phyloP scores from a whole-genome alignment of 1,140 invertebrate species.

The Cydia pomonella region DNA sequence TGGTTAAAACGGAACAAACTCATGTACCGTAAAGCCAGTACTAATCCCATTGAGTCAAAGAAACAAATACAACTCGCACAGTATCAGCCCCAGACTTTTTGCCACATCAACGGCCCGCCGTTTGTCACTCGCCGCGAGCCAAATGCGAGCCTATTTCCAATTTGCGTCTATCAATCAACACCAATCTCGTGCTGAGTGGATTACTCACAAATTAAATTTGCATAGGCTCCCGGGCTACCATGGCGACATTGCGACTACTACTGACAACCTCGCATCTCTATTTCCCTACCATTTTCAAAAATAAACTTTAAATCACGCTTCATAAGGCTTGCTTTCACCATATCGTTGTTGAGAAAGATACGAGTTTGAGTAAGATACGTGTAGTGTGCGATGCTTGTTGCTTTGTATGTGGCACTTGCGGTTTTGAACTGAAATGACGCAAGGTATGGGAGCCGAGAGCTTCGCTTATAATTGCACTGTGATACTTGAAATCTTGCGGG shows the following conservation, averaged over 20 bases:
- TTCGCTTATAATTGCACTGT: neutral
- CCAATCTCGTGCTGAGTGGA: slow-evolving; percentile 82
- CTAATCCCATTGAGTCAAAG: too few relatives aligned
- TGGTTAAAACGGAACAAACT: too few relatives aligned
- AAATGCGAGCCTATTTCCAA: slow-evolving; percentile 80
- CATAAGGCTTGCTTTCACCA: slow-evolving; percentile 47
- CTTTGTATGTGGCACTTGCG: slow-evolving; percentile 45
- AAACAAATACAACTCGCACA: too few relatives aligned
- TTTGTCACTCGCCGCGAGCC: slow-evolving; percentile 36
- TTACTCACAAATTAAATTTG: slow-evolving; percentile 84
- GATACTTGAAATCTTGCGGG: neutral
- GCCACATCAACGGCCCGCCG: slow-evolving; percentile 5
- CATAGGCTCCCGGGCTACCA: slow-evolving; percentile 74
- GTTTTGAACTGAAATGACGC: neutral
- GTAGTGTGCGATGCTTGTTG: slow-evolving; percentile 31
- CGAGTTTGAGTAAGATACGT: neutral
- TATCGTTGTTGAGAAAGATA: slow-evolving; percentile 41
- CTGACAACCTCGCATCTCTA: neutral
- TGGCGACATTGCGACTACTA: neutral
- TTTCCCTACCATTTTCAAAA: neutral
- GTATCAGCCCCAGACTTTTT: too few relatives aligned
- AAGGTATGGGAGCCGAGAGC: neutral
- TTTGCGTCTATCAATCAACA: slow-evolving; percentile 84
- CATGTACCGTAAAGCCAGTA: too few relatives aligned
- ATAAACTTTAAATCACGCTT: too few relatives aligned